These are phyloP conservation scores for Hedya salicella DNA, from an alignment of 2,888 invertebrate species.

Conservation along the genomic window DNA sequence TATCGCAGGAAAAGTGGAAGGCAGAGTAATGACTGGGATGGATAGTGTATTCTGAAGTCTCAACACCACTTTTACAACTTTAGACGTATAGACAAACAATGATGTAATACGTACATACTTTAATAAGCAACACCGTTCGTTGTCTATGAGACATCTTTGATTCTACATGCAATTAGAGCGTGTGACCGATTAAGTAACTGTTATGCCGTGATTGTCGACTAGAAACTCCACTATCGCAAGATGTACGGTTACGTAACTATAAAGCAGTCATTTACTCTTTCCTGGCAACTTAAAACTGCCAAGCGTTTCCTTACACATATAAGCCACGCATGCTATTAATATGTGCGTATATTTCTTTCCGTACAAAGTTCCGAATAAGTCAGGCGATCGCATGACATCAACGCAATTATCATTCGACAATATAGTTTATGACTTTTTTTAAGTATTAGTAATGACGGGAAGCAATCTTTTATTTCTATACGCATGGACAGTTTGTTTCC, in stretches of 20 bases:
- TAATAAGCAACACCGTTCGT: slow-evolving; percentile 4
- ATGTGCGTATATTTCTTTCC: slow-evolving; percentile 12
- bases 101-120: neutral
- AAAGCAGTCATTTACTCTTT: slow-evolving; percentile 28
- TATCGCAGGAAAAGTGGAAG: no score
- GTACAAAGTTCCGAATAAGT: slow-evolving; percentile 36
- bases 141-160: slow-evolving; percentile 34
- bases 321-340: slow-evolving; percentile 15
- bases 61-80: no score
- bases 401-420: slow-evolving; percentile 18
- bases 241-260: slow-evolving; percentile 31
- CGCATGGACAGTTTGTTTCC: slow-evolving; percentile 42
- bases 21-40: no score
- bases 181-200: slow-evolving; percentile 68
- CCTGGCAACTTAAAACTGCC: slow-evolving; percentile 5
- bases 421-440: slow-evolving; percentile 17
- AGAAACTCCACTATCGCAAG: slow-evolving; percentile 48
- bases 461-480: slow-evolving; percentile 12
- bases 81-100: neutral
- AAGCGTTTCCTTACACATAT: slow-evolving; percentile 21
- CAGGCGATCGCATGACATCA: slow-evolving; percentile 38
- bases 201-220: slow-evolving; percentile 52
- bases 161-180: slow-evolving; percentile 57
- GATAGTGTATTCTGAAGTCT: no score
- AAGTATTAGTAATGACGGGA: slow-evolving; percentile 9